phyloP scores from a whole-genome alignment of 2,888 invertebrate species.

The Ormyrus nitidulus region DNA sequence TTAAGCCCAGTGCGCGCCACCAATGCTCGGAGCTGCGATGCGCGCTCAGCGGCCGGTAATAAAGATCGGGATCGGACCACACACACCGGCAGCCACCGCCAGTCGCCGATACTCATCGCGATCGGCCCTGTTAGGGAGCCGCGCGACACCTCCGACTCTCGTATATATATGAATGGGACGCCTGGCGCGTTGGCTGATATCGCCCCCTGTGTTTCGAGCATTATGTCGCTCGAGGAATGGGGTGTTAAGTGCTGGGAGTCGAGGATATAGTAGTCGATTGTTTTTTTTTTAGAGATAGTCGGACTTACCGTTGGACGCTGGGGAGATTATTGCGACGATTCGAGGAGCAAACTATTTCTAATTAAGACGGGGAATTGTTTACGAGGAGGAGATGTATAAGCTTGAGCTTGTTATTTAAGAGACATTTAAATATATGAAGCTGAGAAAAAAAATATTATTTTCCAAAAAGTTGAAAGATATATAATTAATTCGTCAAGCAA shows the following conservation, averaged over 20 bases:
- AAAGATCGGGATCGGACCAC: slow-evolving; percentile 49
- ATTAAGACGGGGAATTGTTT: not conserved
- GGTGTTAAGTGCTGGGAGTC: too few species aligned
- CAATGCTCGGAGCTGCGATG: not conserved
- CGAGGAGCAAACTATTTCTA: too few species aligned
- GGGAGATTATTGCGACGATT: not conserved
- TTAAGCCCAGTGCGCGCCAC: not conserved
- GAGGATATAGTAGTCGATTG: too few species aligned
- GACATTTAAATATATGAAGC: too few species aligned
- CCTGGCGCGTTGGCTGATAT: too few species aligned
- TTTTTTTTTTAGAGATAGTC: too few species aligned
- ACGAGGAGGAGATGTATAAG: not conserved
- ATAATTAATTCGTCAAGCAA: too few species aligned
- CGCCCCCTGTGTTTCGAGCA: too few species aligned
- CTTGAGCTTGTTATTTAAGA: too few species aligned
- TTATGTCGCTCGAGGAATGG: too few species aligned
- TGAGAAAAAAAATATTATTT: too few species aligned
- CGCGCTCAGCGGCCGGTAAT: slow-evolving; percentile 19
- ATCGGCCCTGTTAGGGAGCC: not conserved
- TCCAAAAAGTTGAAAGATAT: too few species aligned
- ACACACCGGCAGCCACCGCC: slow-evolving; percentile 3
- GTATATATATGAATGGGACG: slow-evolving; percentile 22
- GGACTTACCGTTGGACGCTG: not conserved
- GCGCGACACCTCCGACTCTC: slow-evolving; percentile 23
- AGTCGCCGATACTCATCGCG: slow-evolving; percentile 14